These are phyloP conservation scores for Nothobranchius kuhntae DNA, from an alignment of 2,113 vertebrate species.

Conservation along the genomic window DNA sequence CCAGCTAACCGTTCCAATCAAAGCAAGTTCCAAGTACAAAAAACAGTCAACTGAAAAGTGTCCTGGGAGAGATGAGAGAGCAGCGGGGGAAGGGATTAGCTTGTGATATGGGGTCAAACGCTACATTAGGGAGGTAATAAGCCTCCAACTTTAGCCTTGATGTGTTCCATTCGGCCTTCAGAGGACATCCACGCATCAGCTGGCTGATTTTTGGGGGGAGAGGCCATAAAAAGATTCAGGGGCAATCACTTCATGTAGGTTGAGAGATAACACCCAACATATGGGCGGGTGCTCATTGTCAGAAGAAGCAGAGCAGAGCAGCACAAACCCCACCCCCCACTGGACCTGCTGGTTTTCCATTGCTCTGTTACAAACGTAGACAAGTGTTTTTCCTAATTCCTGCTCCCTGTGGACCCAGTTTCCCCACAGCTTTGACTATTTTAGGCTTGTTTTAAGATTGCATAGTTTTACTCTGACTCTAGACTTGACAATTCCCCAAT, in stretches of 20 bases:
- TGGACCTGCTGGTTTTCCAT: constrained; percentile 52
- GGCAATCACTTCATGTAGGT: constrained; percentile 37
- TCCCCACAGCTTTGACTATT: constrained; percentile 60
- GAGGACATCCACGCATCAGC: constrained; percentile 54
- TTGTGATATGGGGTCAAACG: constrained; percentile 56
- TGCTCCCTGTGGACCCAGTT: constrained; percentile 40
- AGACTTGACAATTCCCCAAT: constrained; percentile 48
- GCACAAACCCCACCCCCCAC: constrained; percentile 24
- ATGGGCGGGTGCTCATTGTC: constrained; percentile 28
- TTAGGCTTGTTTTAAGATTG: constrained; percentile 55
- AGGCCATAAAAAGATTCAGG: constrained; percentile 24
- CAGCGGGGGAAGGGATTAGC: constrained; percentile 35
- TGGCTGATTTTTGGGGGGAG: constrained; percentile 23
- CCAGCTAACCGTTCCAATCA: constrained; percentile 29
- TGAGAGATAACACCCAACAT: constrained; percentile 42
- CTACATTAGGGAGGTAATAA: constrained; percentile 50
- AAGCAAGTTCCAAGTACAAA: constrained; percentile 45
- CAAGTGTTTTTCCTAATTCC: constrained; percentile 55
- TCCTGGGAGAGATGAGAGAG: constrained; percentile 42
- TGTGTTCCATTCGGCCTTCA: constrained; percentile 58
- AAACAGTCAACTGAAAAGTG: constrained; percentile 26
- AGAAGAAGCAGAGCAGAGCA: constrained; percentile 21
- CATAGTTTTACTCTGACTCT: constrained; percentile 38
- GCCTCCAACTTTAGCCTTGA: constrained; percentile 61
- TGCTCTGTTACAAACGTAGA: constrained; percentile 46